phyloP scores from a whole-genome alignment of 2,888 invertebrate species.

The Carterocephalus palaemon region DNA sequence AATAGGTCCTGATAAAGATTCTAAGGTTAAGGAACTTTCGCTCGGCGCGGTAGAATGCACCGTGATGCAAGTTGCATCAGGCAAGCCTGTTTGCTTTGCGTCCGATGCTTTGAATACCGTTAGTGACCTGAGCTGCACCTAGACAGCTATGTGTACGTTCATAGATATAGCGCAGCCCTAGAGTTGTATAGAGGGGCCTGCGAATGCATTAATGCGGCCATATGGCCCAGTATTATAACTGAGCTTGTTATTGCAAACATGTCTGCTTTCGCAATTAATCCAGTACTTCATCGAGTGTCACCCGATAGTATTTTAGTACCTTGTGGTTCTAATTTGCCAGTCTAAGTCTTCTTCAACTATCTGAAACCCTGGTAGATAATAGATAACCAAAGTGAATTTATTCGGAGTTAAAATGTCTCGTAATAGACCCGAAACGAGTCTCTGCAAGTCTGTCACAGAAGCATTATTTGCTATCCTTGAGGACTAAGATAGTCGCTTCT shows the following conservation, averaged over 20 bases:
- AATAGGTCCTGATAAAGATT: conserved; percentile 48
- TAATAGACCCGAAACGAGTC: too few species aligned
- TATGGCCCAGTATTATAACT: conserved; percentile 18
- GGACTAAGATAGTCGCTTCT: too few species aligned
- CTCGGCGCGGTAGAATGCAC: conserved; percentile 41
- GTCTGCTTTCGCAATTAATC: conserved; percentile 24
- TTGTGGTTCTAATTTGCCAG: too few species aligned
- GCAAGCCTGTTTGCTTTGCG: conserved; percentile 56
- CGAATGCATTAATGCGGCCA: conserved; percentile 22
- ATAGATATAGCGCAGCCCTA: conserved; percentile 30
- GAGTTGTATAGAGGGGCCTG: conserved; percentile 26
- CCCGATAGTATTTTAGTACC: background rate
- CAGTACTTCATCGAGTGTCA: conserved; percentile 1
- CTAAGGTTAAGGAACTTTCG: conserved; percentile 46
- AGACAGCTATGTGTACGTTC: too few species aligned
- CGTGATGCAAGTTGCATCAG: conserved; percentile 58
- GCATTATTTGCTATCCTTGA: too few species aligned
- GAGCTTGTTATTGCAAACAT: conserved; percentile 16
- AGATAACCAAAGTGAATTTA: too few species aligned
- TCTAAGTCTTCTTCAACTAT: too few species aligned
- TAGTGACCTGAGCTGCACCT: conserved; percentile 57
- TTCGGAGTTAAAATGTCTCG: too few species aligned
- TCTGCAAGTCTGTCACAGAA: too few species aligned
- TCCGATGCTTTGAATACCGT: conserved; percentile 57
- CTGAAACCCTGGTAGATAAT: too few species aligned